These are phyloP conservation scores for Loripinus fragilis DNA, from an alignment of 2,888 invertebrate genomes.

Conservation along the genomic window DNA sequence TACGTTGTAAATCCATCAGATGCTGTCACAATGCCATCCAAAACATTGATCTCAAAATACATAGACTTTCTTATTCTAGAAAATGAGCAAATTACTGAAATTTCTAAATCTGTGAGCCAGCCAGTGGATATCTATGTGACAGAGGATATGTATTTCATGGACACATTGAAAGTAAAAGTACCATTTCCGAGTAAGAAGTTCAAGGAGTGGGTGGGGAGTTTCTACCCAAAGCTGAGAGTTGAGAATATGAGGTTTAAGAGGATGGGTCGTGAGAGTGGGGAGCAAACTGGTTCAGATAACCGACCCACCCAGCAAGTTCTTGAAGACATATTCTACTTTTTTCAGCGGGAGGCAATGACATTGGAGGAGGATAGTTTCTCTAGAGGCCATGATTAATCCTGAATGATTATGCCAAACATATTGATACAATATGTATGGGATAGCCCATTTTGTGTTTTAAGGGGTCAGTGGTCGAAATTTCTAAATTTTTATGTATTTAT, in stretches of 20 bases:
- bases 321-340: slow-evolving; percentile 75
- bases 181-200: slow-evolving; percentile 77
- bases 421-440: no score
- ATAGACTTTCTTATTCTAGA: slow-evolving; percentile 78
- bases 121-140: slow-evolving; percentile 76
- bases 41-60: slow-evolving; percentile 65
- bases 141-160: slow-evolving; percentile 78
- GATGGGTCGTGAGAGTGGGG: background rate
- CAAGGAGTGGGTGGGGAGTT: slow-evolving; percentile 71
- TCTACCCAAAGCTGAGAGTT: slow-evolving; percentile 66
- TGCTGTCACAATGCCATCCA: slow-evolving; percentile 43
- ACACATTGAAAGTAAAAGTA: slow-evolving; percentile 66
- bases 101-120: slow-evolving; percentile 74
- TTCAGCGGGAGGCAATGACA: slow-evolving; percentile 66
- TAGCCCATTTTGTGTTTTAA: no score
- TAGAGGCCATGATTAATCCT: no score
- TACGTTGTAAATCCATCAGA: slow-evolving; percentile 59
- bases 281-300: slow-evolving; percentile 52
- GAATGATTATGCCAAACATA: no score
- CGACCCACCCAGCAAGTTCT: slow-evolving; percentile 69
- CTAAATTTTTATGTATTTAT: no score
- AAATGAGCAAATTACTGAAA: slow-evolving; percentile 79
- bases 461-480: no score
- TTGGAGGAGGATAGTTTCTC: background rate
- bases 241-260: slow-evolving; percentile 49